Evolutionary conservation across 2,797 vertebrate species (phyloP), one percentile per base, ranked within the genome.

Genomic region (Eupleurogrammus muticus): DNA sequence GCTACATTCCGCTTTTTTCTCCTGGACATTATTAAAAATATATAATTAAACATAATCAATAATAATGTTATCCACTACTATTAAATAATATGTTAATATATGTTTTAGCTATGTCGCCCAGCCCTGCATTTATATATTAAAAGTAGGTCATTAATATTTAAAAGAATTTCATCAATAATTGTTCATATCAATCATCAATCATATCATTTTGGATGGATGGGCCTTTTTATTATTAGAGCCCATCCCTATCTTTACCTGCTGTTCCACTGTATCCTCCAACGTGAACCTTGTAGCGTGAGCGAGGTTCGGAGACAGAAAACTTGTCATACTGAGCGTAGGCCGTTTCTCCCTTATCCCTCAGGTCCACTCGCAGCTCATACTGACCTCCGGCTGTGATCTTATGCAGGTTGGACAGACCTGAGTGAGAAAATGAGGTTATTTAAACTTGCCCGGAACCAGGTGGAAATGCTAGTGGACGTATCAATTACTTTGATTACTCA

Each of bases 231-330:
- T n/a, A 28, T 3, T 28, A 28, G 6, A 3, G 6, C 28, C 28
- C 28, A 6, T 3, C 28, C 28, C 28, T 28, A 28, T 3, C 14
- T 17, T 48, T 89, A 98, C 97, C 98, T 89, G 97, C 97, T 0
- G 95, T 97, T 63, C 97, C 97, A 0, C 95, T 97, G 94, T 98
- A 99, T 2, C 95, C 97, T 1, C 97, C 97, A 21, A 98, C 96
- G 0, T 94, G 95, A 1, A 99, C 92, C 77, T 94, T 96, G 93
- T 96, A 99, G 21, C 96, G 95, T 21, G 89, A 95, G 50, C 94
- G 96, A 12, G 93, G 89, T 0, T 99, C 97, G 0, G 96, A 95
- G 16, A 99, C 88, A 0, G 92, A 95, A 90, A 99, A 99, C 86
- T 85, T 96, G 57, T 99, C 96, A 0, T 99, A 99, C 78, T 98